Base-by-base conservation (phyloP, 1,140 invertebrate genomes). In the Pachyrhynchus sulphureomaculatus region DNA sequence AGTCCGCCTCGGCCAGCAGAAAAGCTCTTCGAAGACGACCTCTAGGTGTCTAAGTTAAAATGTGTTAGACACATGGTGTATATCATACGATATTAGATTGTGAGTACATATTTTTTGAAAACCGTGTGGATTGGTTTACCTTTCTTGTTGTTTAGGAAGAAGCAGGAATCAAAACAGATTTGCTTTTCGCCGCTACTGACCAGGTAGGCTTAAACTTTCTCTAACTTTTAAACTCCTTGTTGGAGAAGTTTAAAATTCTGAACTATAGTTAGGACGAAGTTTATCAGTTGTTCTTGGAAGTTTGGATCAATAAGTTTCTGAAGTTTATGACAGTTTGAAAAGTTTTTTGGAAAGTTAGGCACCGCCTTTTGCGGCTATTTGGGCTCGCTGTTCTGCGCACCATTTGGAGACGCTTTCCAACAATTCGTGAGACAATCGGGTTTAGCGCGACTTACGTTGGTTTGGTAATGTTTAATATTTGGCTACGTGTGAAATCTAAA, bases 261-360 rank as follows among this genome's bases (percentile, higher is more conserved):
- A 63, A 63, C 64, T 64, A 63, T 61, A 64, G 62, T 62, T 65
- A 54, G 62, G 57, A 48, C 53, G 29, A 55, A 65, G 56, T 67
- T 67, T 55, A 64, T 67, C 62, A 61, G 57, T 65, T 65, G 52
- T 65, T 66, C 54, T 66, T 68, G 58, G 51, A 26, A 44, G 60
- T 59, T n/a, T 32, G 42, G 60, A 62, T 62, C 60, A 56, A 62
- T 62, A 62, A 62, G 33, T 67, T 65, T 58, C 53, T 47, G 37
- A 54, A 71, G 68, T 68, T 71, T 71, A 71, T 71, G 69, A 69
- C 69, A 72, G 69, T 72, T 72, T 62, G 68, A 66, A 67, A 72
- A 68, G 62, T 68, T 72, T 72, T 72, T 72, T 69, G 55, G 55
- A 64, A 67, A 64, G 61, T 61, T 63, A 48, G 67, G 65, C 65